These are phyloP conservation scores for Acanthosepion esculentum DNA, from an alignment of 2,888 invertebrate species.

Conservation along the genomic window DNA sequence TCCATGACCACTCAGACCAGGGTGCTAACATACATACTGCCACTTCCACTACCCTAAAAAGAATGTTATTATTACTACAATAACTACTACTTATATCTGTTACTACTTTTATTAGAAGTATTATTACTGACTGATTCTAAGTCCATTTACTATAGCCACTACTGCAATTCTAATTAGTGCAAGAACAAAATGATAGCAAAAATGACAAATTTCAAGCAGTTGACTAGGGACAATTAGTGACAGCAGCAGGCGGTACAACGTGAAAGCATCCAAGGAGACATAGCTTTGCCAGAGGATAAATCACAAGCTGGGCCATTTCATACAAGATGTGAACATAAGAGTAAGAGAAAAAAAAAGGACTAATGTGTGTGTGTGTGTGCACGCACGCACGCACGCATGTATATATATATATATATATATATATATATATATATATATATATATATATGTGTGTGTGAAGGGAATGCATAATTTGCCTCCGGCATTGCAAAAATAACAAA, in stretches of 20 bases:
- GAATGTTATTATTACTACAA: neutral
- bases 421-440: too few relatives aligned
- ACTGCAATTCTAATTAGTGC: neutral
- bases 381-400: accelerated
- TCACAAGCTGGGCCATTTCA: conserved; percentile 6
- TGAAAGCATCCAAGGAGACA: neutral
- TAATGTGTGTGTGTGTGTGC: too few relatives aligned
- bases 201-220: neutral
- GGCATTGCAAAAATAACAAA: neutral
- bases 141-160: neutral
- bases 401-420: too few relatives aligned
- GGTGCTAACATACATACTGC: conserved; percentile 25
- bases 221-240: neutral
- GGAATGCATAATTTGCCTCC: neutral
- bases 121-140: neutral
- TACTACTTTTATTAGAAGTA: neutral
- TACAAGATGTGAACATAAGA: neutral
- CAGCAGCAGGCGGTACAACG: neutral
- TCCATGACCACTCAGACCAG: conserved; percentile 33
- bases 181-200: neutral
- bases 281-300: neutral
- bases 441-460: too few relatives aligned
- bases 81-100: neutral
- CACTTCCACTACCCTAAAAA: neutral
- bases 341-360: neutral